These are phyloP conservation scores for Drosophila subpulchrella DNA, from an alignment of 1,140 invertebrate genomes.

Conservation along the genomic window DNA sequence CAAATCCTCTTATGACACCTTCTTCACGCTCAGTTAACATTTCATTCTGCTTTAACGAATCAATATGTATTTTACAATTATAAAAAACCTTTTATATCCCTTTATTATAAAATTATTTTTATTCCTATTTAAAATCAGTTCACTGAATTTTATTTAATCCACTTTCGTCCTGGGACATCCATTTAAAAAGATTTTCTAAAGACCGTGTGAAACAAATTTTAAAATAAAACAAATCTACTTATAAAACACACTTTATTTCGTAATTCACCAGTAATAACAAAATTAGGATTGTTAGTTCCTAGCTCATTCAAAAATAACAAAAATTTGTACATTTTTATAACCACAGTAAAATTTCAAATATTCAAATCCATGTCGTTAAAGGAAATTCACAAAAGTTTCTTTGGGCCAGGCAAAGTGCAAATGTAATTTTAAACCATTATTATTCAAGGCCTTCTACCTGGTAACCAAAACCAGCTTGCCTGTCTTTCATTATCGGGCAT, in stretches of 20 bases:
- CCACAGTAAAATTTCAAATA: not conserved
- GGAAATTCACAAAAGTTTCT: not conserved
- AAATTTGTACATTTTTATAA: not conserved
- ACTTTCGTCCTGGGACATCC: too few relatives aligned
- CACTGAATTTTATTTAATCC: too few relatives aligned
- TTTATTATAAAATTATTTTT: too few relatives aligned
- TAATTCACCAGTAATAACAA: too few relatives aligned
- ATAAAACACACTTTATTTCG: too few relatives aligned
- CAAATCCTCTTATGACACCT: not conserved
- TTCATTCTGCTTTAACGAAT: not conserved
- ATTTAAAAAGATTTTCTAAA: too few relatives aligned
- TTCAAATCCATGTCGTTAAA: not conserved
- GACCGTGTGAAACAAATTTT: too few relatives aligned
- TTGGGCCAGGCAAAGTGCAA: conserved; percentile 1
- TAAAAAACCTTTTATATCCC: not conserved
- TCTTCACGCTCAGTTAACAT: not conserved
- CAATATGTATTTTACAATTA: not conserved
- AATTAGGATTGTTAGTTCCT: too few relatives aligned
- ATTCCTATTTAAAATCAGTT: too few relatives aligned
- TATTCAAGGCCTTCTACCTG: conserved; percentile 18
- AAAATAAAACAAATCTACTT: too few relatives aligned
- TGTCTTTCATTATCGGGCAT: conserved; percentile 43
- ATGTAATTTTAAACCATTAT: conserved; percentile 38
- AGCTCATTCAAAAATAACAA: not conserved
- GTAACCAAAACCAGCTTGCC: conserved; percentile 21